Evolutionary conservation across 2,888 invertebrate species (phyloP).

Genomic region (Megalurothrips usitatus): DNA sequence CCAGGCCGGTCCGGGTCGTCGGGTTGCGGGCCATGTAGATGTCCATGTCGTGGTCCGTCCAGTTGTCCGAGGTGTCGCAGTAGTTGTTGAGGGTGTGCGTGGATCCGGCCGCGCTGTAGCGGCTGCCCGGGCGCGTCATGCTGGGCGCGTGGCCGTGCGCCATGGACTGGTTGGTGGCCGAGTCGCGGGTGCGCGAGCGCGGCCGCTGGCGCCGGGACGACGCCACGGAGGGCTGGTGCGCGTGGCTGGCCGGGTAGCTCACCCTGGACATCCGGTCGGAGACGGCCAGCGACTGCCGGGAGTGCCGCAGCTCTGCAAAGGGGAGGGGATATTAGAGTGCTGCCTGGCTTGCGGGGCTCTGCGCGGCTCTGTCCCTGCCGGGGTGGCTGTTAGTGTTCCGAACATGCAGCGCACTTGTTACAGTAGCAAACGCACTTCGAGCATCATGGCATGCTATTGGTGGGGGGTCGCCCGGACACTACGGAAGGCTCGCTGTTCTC

Average conservation of each 20-base stretch:
- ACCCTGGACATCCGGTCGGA: slow-evolving; percentile 76
- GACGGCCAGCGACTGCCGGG: slow-evolving; percentile 77
- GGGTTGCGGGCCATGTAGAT: slow-evolving; percentile 92
- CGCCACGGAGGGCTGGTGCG: slow-evolving; percentile 52
- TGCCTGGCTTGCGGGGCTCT: too few species aligned
- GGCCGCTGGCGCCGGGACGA: slow-evolving; percentile 60
- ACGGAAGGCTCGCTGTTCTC: too few species aligned
- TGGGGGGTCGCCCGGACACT: too few species aligned
- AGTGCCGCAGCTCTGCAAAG: slow-evolving; percentile 71
- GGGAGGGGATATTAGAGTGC: neutral
- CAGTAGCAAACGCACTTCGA: too few species aligned
- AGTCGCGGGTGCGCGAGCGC: slow-evolving; percentile 68
- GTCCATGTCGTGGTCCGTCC: slow-evolving; percentile 95
- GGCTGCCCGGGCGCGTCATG: slow-evolving; percentile 66
- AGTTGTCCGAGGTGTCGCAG: slow-evolving; percentile 78
- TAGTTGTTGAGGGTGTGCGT: slow-evolving; percentile 77
- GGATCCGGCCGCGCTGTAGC: slow-evolving; percentile 73
- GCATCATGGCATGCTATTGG: too few species aligned
- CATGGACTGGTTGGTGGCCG: slow-evolving; percentile 45
- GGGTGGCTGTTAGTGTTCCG: too few species aligned
- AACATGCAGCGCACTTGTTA: too few species aligned
- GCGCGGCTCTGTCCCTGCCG: too few species aligned
- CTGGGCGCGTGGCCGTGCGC: slow-evolving; percentile 43
- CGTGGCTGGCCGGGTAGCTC: slow-evolving; percentile 63
- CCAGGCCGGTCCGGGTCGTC: slow-evolving; percentile 76